phyloP scores from a whole-genome alignment of 1,140 invertebrate species.

The Bombus breviceps region DNA sequence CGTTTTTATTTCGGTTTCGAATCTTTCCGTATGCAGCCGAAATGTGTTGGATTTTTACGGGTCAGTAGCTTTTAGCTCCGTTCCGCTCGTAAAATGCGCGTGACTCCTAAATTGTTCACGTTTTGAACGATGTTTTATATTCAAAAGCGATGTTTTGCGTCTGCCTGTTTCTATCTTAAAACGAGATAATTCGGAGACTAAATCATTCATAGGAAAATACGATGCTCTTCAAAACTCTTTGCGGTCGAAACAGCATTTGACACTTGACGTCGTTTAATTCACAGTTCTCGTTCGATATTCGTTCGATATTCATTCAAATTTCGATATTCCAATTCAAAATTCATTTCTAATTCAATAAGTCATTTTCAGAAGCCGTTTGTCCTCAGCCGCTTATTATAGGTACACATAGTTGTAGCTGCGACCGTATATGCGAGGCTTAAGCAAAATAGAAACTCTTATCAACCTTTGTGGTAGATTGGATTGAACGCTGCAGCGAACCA shows the following conservation, averaged over 20 bases:
- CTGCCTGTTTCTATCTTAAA: background rate
- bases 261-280: background rate
- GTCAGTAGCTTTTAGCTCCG: slow-evolving; percentile 12
- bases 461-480: too few relatives aligned
- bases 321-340: too few relatives aligned
- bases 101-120: slow-evolving; percentile 26
- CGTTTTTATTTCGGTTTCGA: slow-evolving; percentile 21
- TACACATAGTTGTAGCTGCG: too few relatives aligned
- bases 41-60: slow-evolving; percentile 34
- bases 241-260: background rate
- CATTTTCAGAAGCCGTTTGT: too few relatives aligned
- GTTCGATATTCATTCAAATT: too few relatives aligned
- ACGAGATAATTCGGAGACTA: background rate
- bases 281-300: too few relatives aligned
- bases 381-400: too few relatives aligned
- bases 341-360: too few relatives aligned
- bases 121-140: slow-evolving; percentile 17
- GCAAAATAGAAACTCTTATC: too few relatives aligned
- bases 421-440: too few relatives aligned
- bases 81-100: slow-evolving; percentile 30
- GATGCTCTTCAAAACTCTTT: background rate
- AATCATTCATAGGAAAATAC: background rate
- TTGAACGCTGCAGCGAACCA: too few relatives aligned
- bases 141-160: slow-evolving; percentile 16
- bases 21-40: background rate